Evolutionary conservation across 2,797 vertebrate genomes (phyloP), one percentile per base, ranked within the genome.

Genomic region (Thamnophis elegans): DNA sequence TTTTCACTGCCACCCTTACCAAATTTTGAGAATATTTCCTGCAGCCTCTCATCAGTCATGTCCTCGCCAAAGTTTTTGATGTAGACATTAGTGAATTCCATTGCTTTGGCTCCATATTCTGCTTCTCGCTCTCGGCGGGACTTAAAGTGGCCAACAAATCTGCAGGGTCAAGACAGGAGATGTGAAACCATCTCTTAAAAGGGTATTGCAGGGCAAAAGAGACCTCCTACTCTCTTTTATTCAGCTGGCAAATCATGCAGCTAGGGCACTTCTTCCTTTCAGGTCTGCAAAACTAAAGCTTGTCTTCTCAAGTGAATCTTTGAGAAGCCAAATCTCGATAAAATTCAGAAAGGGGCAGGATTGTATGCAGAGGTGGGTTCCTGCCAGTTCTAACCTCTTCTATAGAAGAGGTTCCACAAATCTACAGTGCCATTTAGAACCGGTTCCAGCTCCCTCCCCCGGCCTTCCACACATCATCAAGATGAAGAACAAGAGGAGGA

Each of bases 41-140:
- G 97, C 87, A 99, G 98, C 62, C 98, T 97, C 91, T 98, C 97
- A 0, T 98, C 98, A 0, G 98, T 98, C 97, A 98, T 97, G 54
- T 99, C 98, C n/a, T 98, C 98, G 0, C 98, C 98, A 94, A 99
- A 99, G 97, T 99, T 99, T 97, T 99, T 99, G 95, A 99, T 98
- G n/a, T 99, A 99, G 94, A 99, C 98, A 0, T 99, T 99, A 95
- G 99, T 99, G 97, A 99, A 99, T 95, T 98, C 99, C 97, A 98
- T 94, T 0, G 98, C 98, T 94, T 97, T 98, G 28, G 98, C 97
- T 26, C 99, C 99, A 94, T 98, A 97, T 97, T 99, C 99, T 0
- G 98, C 97, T 94, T 99, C 99, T 0, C 99, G 98, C 88, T 99
- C 99, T 92, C 98, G 98, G 58, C 98, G 98, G 89, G 99, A 99